phyloP scores from a whole-genome alignment of 2,888 invertebrate species.

The Platynereis dumerilii region DNA sequence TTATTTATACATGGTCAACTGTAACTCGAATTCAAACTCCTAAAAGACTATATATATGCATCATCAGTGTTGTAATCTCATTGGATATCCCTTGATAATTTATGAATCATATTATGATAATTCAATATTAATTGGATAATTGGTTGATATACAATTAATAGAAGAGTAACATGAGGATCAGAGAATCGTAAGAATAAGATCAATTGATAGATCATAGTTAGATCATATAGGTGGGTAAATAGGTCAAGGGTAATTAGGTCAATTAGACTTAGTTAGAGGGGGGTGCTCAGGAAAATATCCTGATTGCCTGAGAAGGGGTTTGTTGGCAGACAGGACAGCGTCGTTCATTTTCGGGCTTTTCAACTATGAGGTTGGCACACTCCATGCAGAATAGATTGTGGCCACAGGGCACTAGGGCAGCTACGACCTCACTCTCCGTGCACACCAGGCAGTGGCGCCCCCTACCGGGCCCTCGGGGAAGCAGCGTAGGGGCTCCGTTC shows the following conservation, averaged over 20 bases:
- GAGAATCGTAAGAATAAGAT: neutral
- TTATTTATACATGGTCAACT: no score
- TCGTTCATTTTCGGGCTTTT: slow-evolving; percentile 65
- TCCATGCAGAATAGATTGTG: slow-evolving; percentile 95
- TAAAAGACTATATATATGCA: neutral
- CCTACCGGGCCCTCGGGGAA: slow-evolving; percentile 26
- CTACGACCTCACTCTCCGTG: slow-evolving; percentile 85
- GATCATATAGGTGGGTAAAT: no score
- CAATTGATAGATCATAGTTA: no score
- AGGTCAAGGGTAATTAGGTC: neutral
- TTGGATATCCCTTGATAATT: neutral
- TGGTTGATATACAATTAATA: neutral
- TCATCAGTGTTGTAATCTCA: neutral
- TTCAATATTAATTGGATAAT: no score
- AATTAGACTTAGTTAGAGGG: no score
- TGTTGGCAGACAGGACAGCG: slow-evolving; percentile 85
- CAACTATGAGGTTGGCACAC: slow-evolving; percentile 78
- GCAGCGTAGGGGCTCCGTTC: slow-evolving; percentile 26
- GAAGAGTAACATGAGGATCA: slow-evolving; percentile 4
- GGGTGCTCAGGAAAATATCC: slow-evolving; percentile 70
- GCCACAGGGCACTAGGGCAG: slow-evolving; percentile 91
- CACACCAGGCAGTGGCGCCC: slow-evolving; percentile 77
- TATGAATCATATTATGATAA: no score
- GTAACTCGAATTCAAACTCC: slow-evolving; percentile 1
- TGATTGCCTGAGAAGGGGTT: slow-evolving; percentile 85